Evolutionary conservation across 2,797 vertebrate species (phyloP).

Genomic region (Falco rusticolus): DNA sequence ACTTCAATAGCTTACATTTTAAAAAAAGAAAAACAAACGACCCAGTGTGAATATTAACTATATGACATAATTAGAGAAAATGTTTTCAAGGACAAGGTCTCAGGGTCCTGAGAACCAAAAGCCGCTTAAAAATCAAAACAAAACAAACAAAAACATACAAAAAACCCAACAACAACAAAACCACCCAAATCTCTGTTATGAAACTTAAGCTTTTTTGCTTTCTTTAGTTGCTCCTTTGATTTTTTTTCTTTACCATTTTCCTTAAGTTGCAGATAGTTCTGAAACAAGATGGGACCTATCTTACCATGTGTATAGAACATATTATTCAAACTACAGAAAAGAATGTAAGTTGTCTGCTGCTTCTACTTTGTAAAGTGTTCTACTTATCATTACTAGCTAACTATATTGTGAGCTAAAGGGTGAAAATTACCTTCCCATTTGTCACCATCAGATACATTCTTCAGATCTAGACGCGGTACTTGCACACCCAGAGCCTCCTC

Average conservation of each 20-base stretch:
- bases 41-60: background rate
- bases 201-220: background rate
- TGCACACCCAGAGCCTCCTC: conserved; percentile 69
- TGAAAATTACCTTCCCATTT: conserved; percentile 83
- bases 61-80: background rate
- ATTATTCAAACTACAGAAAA: background rate
- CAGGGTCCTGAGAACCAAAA: background rate
- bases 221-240: background rate
- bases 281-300: background rate
- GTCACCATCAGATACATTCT: conserved; percentile 78
- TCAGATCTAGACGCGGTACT: conserved; percentile 78
- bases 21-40: background rate
- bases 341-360: background rate
- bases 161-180: background rate
- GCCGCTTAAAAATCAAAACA: background rate
- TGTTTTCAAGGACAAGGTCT: background rate
- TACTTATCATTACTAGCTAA: background rate
- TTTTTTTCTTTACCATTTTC: background rate
- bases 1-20: background rate
- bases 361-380: background rate
- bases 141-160: background rate
- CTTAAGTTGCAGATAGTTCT: background rate
- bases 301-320: background rate
- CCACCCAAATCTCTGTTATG: background rate
- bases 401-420: background rate